Evolutionary conservation across 35 echinoderm and acorn worm genomes (phyloP), one percentile per base, ranked within the genome.

Genomic region (Strongylocentrotus purpuratus): DNA sequence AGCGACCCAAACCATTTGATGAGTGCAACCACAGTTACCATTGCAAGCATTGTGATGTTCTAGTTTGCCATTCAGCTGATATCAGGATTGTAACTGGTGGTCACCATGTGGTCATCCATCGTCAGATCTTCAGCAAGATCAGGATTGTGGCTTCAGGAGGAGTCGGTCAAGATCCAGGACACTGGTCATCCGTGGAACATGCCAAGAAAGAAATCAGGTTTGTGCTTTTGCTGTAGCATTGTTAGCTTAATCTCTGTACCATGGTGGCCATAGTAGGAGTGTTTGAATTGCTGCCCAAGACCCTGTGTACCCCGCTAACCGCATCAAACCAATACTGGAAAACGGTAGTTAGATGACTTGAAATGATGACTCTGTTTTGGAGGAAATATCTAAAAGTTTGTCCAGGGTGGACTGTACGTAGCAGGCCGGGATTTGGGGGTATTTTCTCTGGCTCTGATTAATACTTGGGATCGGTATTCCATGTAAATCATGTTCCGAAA

Each of bases 31-130:
- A 47, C n/a, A 46, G 46, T 33, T 93, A 46, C 48, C 91, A 46
- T 15, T 93, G 91, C 47, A 47, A 58, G 22, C 10, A 58, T 31
- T 93, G 91, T 46, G 6, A 58, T 14, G 91, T 11, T 11, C 25
- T 55, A 22, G 91, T 58, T 14, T 93, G 91, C 48, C 12, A 6
- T 14, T 93, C 91, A 22, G 31, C 1, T 28, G 91, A 93, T 45
- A 93, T 93, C 91, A 47, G 47, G 48, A 45, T 93, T 31, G 31
- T 93, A 28, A 18, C 15, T 28, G 91, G 91, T 22, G 91, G 91
- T 11, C 91, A 93, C 32, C 91, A 93, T n/a, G 91, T 93, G n/a
- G 91, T 93, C 91, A 55, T 58, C 14, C 4, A 47, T 58, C 46
- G 11, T 2, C 11, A 18, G 20, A 46, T 93, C 48, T 46, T 93